These are phyloP conservation scores for Gryon sp. DNA, from an alignment of 1,140 invertebrate genomes.

Conservation along the genomic window DNA sequence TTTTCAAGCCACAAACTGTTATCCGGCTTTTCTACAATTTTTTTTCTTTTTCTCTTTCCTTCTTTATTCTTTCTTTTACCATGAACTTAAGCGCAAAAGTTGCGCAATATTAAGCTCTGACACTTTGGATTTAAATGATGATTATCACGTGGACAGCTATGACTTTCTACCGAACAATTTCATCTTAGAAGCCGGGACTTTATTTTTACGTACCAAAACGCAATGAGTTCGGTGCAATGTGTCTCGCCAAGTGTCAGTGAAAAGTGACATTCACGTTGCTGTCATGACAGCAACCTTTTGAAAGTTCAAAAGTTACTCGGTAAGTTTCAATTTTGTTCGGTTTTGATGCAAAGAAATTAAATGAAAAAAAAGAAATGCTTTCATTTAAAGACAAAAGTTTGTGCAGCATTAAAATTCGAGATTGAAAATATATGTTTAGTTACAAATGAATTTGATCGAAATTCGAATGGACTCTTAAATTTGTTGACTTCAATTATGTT, in stretches of 20 bases:
- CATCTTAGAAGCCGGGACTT: constrained; percentile 8
- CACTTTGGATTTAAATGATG: constrained; percentile 3
- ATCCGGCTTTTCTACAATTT: not conserved
- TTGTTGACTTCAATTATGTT: too few species aligned
- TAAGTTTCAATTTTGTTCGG: too few species aligned
- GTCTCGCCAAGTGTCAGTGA: constrained; percentile 38
- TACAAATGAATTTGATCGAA: too few species aligned
- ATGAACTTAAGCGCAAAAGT: too few species aligned
- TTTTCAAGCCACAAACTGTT: not conserved
- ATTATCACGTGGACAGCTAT: constrained; percentile 21
- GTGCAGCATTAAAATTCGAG: too few species aligned
- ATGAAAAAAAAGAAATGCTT: too few species aligned
- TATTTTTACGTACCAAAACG: constrained; percentile 11
- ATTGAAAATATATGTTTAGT: too few species aligned
- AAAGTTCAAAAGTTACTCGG: constrained; percentile 46
- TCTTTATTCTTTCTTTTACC: too few species aligned
- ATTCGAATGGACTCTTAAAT: too few species aligned
- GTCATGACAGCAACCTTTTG: constrained; percentile 43
- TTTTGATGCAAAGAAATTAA: too few species aligned
- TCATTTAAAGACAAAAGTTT: too few species aligned
- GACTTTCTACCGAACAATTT: constrained; percentile 16
- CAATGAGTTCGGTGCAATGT: constrained; percentile 17
- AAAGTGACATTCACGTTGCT: constrained; percentile 34
- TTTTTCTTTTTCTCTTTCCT: too few species aligned
- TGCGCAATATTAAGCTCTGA: not conserved